These are phyloP conservation scores for Arothron firmamentum DNA, from an alignment of 2,113 vertebrate species.

Conservation along the genomic window DNA sequence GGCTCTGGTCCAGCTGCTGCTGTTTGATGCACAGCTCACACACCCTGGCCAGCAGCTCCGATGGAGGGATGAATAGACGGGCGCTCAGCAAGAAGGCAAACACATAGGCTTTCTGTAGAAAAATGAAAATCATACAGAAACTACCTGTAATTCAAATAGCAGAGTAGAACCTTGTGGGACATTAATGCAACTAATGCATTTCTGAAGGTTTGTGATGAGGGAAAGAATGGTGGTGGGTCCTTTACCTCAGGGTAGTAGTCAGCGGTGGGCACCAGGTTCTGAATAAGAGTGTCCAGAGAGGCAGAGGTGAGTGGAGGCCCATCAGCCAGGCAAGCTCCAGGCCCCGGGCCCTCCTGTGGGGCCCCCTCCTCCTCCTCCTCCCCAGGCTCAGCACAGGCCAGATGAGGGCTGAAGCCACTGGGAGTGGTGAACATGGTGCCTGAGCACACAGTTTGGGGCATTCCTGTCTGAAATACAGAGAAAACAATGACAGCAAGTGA, in stretches of 20 bases:
- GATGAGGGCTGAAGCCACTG: conserved; percentile 80
- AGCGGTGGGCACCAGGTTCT: conserved; percentile 86
- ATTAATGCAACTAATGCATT: no score
- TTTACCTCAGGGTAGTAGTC: conserved; percentile 90
- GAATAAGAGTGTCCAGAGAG: conserved; percentile 88
- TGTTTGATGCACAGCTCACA: conserved; percentile 89
- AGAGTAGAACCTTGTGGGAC: no score
- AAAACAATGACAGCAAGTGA: conserved; percentile 10
- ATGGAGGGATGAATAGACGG: conserved; percentile 87
- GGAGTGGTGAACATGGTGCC: conserved; percentile 86
- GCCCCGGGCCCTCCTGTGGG: conserved; percentile 77
- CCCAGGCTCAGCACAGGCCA: conserved; percentile 75
- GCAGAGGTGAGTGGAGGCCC: conserved; percentile 84
- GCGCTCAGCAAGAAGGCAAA: conserved; percentile 92
- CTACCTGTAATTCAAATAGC: conserved; percentile 30
- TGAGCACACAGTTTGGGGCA: conserved; percentile 83
- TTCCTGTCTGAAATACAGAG: conserved; percentile 75
- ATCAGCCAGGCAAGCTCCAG: conserved; percentile 76
- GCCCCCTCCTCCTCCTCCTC: conserved; percentile 76
- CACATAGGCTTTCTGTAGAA: conserved; percentile 86
- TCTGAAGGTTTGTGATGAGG: conserved; percentile 8
- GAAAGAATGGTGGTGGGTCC: neutral
- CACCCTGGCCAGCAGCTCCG: conserved; percentile 84
- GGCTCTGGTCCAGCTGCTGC: conserved; percentile 86
- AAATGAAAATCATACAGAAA: conserved; percentile 4